phyloP scores from a whole-genome alignment of 2,888 invertebrate species.

The Eristalis intricaria region DNA sequence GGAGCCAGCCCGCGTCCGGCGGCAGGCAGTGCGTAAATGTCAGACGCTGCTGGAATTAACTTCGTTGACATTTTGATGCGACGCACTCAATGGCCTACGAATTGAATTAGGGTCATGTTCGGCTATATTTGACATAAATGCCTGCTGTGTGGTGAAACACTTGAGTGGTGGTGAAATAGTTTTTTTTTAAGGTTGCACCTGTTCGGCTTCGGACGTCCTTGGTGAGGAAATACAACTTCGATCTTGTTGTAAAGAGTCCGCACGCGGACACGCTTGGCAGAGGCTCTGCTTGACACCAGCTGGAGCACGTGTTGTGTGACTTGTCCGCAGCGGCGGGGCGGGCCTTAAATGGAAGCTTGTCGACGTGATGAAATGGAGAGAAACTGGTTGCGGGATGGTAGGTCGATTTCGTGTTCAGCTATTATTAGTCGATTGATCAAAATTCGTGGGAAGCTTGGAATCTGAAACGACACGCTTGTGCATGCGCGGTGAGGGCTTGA shows the following conservation, averaged over 20 bases:
- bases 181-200: background rate
- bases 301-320: background rate
- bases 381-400: background rate
- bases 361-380: background rate
- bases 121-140: background rate
- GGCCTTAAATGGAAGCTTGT: background rate
- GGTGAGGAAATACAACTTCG: background rate
- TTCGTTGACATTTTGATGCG: background rate
- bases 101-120: conserved; percentile 13
- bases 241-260: background rate
- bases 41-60: background rate
- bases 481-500: background rate
- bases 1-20: background rate
- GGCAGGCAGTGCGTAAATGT: background rate
- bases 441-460: background rate
- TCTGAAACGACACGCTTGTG: background rate
- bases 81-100: background rate
- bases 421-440: background rate
- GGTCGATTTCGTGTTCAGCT: background rate
- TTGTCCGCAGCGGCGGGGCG: background rate
- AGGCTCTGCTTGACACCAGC: background rate
- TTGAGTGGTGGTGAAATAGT: background rate
- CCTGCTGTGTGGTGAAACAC: background rate
- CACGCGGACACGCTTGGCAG: background rate
- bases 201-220: background rate